Percentiles rank a stretch among this genome's conserved stretches.
Conservation (phyloP, 2,888 invertebrate species). For the Zaprionus lineosus region DNA sequence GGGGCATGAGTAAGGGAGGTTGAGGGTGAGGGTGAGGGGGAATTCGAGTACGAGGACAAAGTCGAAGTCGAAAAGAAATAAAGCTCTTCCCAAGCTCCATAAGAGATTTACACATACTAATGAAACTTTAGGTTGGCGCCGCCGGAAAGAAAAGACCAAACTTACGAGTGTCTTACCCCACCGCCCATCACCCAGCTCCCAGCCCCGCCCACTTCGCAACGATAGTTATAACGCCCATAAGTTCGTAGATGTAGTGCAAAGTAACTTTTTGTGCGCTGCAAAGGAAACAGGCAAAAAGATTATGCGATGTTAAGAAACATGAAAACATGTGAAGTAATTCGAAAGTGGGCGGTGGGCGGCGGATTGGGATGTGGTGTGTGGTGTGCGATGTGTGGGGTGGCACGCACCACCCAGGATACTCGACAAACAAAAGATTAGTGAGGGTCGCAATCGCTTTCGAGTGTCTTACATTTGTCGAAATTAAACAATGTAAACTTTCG, state of each 20-base stretch:
- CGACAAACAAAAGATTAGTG: constrained; percentile 71
- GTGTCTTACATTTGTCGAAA: constrained; percentile 74
- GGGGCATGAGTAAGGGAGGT: no score
- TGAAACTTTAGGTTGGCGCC: constrained; percentile 74
- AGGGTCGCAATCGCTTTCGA: constrained; percentile 65
- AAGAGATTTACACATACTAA: constrained; percentile 62
- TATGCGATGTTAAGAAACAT: constrained; percentile 71
- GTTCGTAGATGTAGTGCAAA: constrained; percentile 51
- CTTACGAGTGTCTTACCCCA: no score
- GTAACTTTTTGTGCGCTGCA: constrained; percentile 54
- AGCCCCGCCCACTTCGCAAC: constrained; percentile 6
- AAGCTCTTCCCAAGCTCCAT: constrained; percentile 30
- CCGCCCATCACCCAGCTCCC: no score
- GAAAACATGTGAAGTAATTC: constrained; percentile 57
- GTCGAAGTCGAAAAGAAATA: constrained; percentile 43
- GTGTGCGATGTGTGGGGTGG: not conserved
- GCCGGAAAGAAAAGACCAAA: constrained; percentile 59
- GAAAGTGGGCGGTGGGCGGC: constrained; percentile 11
- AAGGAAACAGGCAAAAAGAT: constrained; percentile 66
- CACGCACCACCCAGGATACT: constrained; percentile 9
- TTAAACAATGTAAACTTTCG: constrained; percentile 76
- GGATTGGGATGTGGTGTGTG: no score
- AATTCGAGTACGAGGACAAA: no score
- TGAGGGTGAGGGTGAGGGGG: no score
- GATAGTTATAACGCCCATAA: not conserved